Evolutionary conservation across 2,888 invertebrate genomes (phyloP).

Genomic region (Spisula subtruncata): DNA sequence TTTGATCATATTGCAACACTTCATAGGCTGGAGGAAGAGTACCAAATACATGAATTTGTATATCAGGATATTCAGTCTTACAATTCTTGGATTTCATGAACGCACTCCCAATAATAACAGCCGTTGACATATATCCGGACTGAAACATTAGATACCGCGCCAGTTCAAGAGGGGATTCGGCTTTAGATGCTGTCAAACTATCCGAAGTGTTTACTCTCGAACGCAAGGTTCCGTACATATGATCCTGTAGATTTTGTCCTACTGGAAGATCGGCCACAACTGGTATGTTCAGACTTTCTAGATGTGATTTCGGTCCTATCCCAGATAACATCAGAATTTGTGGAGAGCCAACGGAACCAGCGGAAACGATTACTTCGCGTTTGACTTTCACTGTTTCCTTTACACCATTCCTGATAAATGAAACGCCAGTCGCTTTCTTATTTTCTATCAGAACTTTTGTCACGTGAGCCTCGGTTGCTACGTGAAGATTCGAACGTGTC

Average conservation of each 20-base stretch:
- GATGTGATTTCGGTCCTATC: slow-evolving; percentile 86
- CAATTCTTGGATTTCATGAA: slow-evolving; percentile 41
- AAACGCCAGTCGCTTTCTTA: slow-evolving; percentile 77
- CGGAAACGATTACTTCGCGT: slow-evolving; percentile 84
- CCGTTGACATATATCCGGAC: slow-evolving; percentile 39
- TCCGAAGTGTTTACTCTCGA: slow-evolving; percentile 50
- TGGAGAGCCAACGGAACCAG: slow-evolving; percentile 87
- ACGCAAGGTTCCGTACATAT: slow-evolving; percentile 62
- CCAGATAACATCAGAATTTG: slow-evolving; percentile 86
- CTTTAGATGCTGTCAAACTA: slow-evolving; percentile 39
- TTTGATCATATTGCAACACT: not conserved
- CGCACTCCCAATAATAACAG: slow-evolving; percentile 32
- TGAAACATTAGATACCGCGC: slow-evolving; percentile 39
- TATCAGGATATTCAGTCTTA: slow-evolving; percentile 53
- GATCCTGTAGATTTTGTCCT: slow-evolving; percentile 85
- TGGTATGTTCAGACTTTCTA: slow-evolving; percentile 83
- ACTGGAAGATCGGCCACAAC: slow-evolving; percentile 84
- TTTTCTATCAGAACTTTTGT: slow-evolving; percentile 75
- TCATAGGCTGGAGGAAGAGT: not conserved
- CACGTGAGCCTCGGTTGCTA: slow-evolving; percentile 74
- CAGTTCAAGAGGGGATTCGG: slow-evolving; percentile 11
- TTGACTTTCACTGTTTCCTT: slow-evolving; percentile 71
- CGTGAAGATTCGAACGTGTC: slow-evolving; percentile 79
- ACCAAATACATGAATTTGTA: slow-evolving; percentile 53
- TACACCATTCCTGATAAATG: slow-evolving; percentile 73